phyloP scores from a whole-genome alignment of 1,140 invertebrate species.

The Macrobrachium nipponense region DNA sequence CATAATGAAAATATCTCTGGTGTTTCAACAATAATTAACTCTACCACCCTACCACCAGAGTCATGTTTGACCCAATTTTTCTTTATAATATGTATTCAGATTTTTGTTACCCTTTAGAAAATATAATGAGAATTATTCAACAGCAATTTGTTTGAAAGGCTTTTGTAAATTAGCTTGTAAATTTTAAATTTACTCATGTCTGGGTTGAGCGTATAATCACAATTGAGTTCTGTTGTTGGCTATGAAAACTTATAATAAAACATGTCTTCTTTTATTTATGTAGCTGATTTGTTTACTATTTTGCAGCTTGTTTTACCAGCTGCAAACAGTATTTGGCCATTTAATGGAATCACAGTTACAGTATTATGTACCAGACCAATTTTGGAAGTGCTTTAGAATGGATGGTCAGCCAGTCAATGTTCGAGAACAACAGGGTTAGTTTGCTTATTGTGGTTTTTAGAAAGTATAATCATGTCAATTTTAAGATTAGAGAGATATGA shows the following conservation, averaged over 20 bases:
- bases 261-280: neutral
- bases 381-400: slow-evolving; percentile 75
- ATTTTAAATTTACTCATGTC: too few species aligned
- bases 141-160: too few species aligned
- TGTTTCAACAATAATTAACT: too few species aligned
- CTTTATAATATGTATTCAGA: too few species aligned
- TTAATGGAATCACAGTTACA: slow-evolving; percentile 73
- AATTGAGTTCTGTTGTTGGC: too few species aligned
- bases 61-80: too few species aligned
- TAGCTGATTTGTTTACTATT: slow-evolving; percentile 24
- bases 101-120: too few species aligned
- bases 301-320: slow-evolving; percentile 70
- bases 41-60: too few species aligned
- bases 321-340: slow-evolving; percentile 75
- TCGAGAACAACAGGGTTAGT: slow-evolving; percentile 72
- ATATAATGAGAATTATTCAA: too few species aligned
- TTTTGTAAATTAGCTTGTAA: too few species aligned
- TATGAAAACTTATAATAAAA: neutral
- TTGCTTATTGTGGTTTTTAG: neutral
- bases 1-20: too few species aligned
- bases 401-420: slow-evolving; percentile 75
- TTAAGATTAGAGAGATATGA: neutral
- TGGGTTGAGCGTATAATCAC: too few species aligned
- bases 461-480: neutral
- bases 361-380: slow-evolving; percentile 74